These are phyloP conservation scores for Patagioenas fasciata DNA, from an alignment of 2,113 vertebrate species.

Conservation along the genomic window DNA sequence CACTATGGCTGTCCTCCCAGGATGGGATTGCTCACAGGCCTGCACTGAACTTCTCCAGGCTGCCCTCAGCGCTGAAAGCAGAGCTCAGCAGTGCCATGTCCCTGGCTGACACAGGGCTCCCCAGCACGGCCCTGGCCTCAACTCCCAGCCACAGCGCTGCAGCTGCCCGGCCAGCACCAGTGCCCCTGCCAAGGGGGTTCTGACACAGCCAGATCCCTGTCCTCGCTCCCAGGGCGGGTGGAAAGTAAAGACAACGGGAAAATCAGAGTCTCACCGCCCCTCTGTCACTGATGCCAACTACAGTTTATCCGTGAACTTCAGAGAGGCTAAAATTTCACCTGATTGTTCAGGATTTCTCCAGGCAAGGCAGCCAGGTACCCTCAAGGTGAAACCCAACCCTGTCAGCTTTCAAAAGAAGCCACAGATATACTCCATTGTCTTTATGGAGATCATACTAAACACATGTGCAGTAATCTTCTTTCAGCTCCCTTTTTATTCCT, in stretches of 20 bases:
- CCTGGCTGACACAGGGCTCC: neutral
- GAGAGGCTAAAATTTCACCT: neutral
- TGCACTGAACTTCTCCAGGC: neutral
- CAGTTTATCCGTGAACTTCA: neutral
- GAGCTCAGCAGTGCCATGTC: neutral
- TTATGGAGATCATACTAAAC: neutral
- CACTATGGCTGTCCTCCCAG: neutral
- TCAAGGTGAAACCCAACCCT: neutral
- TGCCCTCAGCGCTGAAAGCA: neutral
- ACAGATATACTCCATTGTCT: neutral
- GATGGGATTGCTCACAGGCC: neutral
- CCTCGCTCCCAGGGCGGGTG: neutral
- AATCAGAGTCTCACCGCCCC: neutral
- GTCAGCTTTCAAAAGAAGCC: neutral
- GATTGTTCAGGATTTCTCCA: neutral
- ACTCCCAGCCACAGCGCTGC: neutral
- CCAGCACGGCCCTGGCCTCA: neutral
- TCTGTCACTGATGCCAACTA: neutral
- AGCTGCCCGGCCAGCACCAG: fast-evolving
- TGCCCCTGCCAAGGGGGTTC: neutral
- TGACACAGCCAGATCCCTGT: neutral
- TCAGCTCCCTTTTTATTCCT: neutral
- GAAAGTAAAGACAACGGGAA: neutral
- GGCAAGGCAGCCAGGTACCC: neutral
- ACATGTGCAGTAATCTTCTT: neutral